Evolutionary conservation across 2,797 vertebrate genomes (phyloP), one percentile per base, ranked within the genome.

Genomic region (Discoglossus pictus): DNA sequence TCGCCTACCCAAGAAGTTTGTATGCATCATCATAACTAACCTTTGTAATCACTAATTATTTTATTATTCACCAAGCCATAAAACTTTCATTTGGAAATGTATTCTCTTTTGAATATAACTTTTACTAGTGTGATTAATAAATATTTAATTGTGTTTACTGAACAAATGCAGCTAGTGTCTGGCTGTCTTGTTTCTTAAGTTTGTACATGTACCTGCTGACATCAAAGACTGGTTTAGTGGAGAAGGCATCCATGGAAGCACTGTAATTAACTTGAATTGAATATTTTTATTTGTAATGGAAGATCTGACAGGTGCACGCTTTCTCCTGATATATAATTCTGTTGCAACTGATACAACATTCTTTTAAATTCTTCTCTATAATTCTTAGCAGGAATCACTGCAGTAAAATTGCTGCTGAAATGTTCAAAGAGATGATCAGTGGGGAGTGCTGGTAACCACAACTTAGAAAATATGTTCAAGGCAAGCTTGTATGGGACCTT

Each of bases 351-450:
- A 73, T 84, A 64, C 74, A 89, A 81, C 79, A 85, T 1, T 84
- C 81, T 88, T 82, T 87, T 90, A 81, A 84, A 88, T 88, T 89
- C 82, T 87, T 83, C 86, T 77, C 79, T 71, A 58, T 70, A 83
- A 79, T 86, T 91, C 85, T 81, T 79, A 79, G 79, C 81, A 75
- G 74, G 74, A 81, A 81, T 86, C 79, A 78, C 83, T 17, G 13
- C 7, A 88, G 87, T 75, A 82, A 81, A 85, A 85, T 84, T 80
- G 80, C 44, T 42, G 46, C 73, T 76, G 77, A 80, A 88, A 78
- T 79, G 83, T 79, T 87, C 76, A 83, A 89, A 90, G 83, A 78
- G 75, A 70, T 79, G 82, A 86, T 84, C 79, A 48, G 76, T 79
- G 43, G 48, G 58, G n/a, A 42, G 17, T 66, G 64, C 73, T 27